phyloP scores from a whole-genome alignment of 2,113 vertebrate genomes.

The Carassius gibelio region DNA sequence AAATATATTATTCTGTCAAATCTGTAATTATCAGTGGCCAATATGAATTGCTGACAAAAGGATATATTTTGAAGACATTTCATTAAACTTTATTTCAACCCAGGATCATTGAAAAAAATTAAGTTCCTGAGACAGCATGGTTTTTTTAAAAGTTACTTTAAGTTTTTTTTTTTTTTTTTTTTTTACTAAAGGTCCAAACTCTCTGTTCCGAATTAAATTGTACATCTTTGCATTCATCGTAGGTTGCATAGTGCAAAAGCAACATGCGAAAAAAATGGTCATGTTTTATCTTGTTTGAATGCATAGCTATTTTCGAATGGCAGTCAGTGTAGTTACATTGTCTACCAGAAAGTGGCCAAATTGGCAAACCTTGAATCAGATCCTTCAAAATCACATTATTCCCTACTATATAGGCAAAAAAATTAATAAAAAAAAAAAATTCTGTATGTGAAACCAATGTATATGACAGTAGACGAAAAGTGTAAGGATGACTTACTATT shows the following conservation, averaged over 20 bases:
- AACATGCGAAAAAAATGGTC: neutral
- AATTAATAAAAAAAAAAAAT: neutral
- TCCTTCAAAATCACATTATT: neutral
- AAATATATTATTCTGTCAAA: neutral
- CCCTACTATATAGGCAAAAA: neutral
- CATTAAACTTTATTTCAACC: neutral
- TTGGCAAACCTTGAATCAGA: neutral
- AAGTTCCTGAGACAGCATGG: no score
- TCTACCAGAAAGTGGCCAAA: neutral
- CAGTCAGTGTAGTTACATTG: neutral
- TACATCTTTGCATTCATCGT: no score
- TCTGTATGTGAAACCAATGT: neutral
- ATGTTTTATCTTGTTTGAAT: neutral
- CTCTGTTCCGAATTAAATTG: no score
- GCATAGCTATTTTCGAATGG: neutral
- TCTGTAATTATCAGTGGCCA: neutral
- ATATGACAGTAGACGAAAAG: neutral
- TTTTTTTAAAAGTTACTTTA: no score
- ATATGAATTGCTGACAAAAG: neutral
- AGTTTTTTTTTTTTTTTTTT: no score
- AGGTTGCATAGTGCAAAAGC: neutral
- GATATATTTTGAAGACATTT: neutral
- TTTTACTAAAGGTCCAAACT: neutral
- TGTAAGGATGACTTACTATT: neutral
- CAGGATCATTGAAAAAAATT: neutral